Base-by-base conservation (phyloP, 1,140 invertebrate genomes). In the Anthonomus grandis region DNA sequence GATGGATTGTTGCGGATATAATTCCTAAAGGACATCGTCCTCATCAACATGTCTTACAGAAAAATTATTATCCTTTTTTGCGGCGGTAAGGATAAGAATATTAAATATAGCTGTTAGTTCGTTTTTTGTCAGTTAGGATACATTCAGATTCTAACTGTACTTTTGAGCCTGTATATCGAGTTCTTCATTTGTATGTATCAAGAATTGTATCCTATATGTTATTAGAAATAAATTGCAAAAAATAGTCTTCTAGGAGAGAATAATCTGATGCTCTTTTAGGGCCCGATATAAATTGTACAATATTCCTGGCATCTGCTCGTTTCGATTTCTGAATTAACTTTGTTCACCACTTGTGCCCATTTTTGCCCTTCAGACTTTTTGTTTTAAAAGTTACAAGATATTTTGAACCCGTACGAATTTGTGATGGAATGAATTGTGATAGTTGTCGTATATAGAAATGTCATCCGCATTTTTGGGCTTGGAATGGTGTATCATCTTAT, bases 121-220 rank as follows among this genome's bases (percentile, higher is more conserved):
- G 23, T 21, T 4, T 58, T 59, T n/a, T n/a, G 61, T n/a, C 65
- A 41, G 45, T 60, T 57, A 25, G 70, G 56, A 53, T 75, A 60
- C 21, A 62, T 57, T 44, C 72, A 65, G 34, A 63, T 65, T 9
- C n/a, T n/a, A n/a, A n/a, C n/a, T n/a, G n/a, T n/a, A n/a, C n/a
- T n/a, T n/a, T n/a, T n/a, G n/a, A n/a, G n/a, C n/a, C 6, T 52
- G 17, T 15, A 1, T 52, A 12, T 4, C 19, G 12, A 52, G 39
- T 25, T 52, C 36, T 39, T 9, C 37, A 52, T 41, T 52, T 41
- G 37, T 52, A 18, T 52, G 38, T 8, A n/a, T 19, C 9, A 31
- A 37, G 22, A 56, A 41, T 48, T 15, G 21, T 38, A 19, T 54
- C 21, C 4, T 25, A 37, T 10, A 55, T 55, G 18, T 25, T 21